Conservation (phyloP, 2,113 vertebrate species). For the Geococcyx californianus region DNA sequence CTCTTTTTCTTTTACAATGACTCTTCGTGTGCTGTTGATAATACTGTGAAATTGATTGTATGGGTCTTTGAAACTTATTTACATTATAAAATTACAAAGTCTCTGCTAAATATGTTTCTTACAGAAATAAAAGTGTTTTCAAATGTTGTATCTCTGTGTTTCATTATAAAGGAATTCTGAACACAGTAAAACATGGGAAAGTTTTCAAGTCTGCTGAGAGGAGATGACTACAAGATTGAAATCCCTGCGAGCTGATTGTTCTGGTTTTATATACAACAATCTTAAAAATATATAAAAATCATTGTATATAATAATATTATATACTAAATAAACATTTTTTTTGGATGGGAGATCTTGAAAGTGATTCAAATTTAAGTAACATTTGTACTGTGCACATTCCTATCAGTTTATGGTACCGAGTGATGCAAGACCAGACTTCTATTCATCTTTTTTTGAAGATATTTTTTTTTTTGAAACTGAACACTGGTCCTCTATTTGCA, state of each 20-base stretch:
- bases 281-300: neutral
- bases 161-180: neutral
- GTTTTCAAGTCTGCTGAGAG: neutral
- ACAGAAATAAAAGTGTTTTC: constrained; percentile 21
- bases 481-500: neutral
- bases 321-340: neutral
- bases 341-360: neutral
- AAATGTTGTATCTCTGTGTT: neutral
- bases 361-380: neutral
- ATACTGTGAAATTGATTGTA: neutral
- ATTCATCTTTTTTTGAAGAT: neutral
- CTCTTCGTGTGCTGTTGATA: neutral
- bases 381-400: neutral
- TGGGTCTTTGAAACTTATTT: neutral
- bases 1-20: neutral
- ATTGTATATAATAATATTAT: neutral
- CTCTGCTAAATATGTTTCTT: neutral
- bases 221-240: neutral
- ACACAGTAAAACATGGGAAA: neutral
- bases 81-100: neutral
- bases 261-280: neutral
- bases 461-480: neutral
- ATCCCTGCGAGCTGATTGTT: neutral
- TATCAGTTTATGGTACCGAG: neutral
- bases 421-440: neutral